Evolutionary conservation across 2,797 vertebrate species (phyloP).

Genomic region (Corythornis leucogaster): DNA sequence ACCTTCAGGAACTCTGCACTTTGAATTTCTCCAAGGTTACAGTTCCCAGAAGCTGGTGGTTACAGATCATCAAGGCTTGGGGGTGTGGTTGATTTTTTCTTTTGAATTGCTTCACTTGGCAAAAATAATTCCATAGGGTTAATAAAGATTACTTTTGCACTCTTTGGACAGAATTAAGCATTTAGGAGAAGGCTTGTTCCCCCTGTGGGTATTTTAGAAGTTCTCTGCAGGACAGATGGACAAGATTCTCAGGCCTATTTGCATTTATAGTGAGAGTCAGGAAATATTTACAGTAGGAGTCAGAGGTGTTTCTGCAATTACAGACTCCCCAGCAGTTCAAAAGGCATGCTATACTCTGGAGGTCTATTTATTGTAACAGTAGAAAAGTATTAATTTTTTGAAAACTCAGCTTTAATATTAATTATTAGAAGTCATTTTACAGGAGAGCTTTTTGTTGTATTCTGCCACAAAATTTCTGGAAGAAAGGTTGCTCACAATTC

Average conservation of each 20-base stretch:
- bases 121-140: not conserved
- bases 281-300: not conserved
- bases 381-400: not conserved
- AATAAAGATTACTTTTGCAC: not conserved
- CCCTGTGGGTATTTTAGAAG: not conserved
- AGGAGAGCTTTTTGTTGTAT: not conserved
- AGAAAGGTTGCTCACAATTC: not conserved
- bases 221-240: not conserved
- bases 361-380: not conserved
- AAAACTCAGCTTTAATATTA: not conserved
- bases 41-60: not conserved
- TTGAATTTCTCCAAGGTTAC: not conserved
- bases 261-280: not conserved
- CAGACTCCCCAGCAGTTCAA: not conserved
- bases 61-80: not conserved
- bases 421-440: not conserved
- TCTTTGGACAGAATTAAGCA: constrained; percentile 29
- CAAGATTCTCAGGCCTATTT: not conserved
- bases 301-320: not conserved
- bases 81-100: not conserved
- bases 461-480: not conserved
- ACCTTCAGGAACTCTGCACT: not conserved
- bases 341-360: not conserved
- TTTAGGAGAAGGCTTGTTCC: not conserved
- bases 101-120: not conserved